These are phyloP conservation scores for Pandemis corylana DNA, from an alignment of 2,888 invertebrate genomes.

Conservation along the genomic window DNA sequence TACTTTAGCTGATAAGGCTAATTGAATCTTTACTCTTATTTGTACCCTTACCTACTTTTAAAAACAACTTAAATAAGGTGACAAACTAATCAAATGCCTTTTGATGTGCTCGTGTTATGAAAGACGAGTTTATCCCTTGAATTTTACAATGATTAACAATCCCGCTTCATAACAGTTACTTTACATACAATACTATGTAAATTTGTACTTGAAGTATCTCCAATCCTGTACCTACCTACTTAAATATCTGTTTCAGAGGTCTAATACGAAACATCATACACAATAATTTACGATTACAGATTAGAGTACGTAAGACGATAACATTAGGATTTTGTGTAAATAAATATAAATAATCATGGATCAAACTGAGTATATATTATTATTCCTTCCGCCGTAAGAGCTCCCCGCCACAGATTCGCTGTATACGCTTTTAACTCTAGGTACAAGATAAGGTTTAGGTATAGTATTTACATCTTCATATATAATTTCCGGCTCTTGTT, in stretches of 20 bases:
- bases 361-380: conserved; percentile 32
- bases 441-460: conserved; percentile 52
- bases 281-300: not conserved
- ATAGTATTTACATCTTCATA: conserved; percentile 51
- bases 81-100: too few species aligned
- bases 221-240: not conserved
- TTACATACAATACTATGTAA: too few species aligned
- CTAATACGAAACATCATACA: not conserved
- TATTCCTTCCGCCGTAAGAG: conserved; percentile 19
- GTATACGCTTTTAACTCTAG: conserved; percentile 52
- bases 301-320: not conserved
- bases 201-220: too few species aligned
- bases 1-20: too few species aligned
- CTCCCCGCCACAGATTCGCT: conserved; percentile 37
- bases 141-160: too few species aligned
- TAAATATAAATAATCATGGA: not conserved
- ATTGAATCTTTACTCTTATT: too few species aligned
- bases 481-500: conserved; percentile 41
- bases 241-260: not conserved
- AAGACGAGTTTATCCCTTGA: too few species aligned
- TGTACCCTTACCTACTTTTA: too few species aligned
- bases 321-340: not conserved
- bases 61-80: too few species aligned
- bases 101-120: too few species aligned
- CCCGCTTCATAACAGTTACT: too few species aligned